phyloP scores from a whole-genome alignment of 2,113 vertebrate genomes.

The Acanthochromis polyacanthus region DNA sequence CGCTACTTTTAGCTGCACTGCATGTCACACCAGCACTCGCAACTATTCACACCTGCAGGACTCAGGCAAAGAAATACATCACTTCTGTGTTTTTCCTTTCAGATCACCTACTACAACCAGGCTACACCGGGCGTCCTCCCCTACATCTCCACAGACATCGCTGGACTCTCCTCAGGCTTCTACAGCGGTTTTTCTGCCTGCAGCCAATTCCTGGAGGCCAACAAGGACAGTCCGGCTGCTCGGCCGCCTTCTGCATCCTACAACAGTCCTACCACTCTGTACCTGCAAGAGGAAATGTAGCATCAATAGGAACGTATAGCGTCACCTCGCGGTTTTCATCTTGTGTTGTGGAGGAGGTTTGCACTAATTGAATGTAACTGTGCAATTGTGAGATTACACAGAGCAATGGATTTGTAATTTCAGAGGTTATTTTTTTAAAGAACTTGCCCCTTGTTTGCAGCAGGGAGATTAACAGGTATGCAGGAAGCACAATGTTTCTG shows the following conservation, averaged over 20 bases:
- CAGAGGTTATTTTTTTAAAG: background rate
- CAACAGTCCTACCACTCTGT: background rate
- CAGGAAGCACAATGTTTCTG: constrained; percentile 20
- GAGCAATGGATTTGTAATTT: background rate
- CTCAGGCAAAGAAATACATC: background rate
- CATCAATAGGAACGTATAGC: background rate
- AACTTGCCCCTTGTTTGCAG: constrained; percentile 10
- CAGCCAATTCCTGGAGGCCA: constrained; percentile 90
- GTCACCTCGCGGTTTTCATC: background rate
- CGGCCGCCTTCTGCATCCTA: constrained; percentile 41
- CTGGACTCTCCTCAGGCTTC: constrained; percentile 91
- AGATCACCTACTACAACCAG: constrained; percentile 98
- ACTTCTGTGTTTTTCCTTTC: constrained; percentile 13
- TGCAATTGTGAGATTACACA: background rate
- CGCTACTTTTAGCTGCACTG: background rate
- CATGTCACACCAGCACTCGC: background rate
- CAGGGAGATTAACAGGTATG: background rate
- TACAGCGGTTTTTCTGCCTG: constrained; percentile 89
- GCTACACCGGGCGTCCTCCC: constrained; percentile 90
- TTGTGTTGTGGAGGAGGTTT: background rate
- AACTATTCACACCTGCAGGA: background rate
- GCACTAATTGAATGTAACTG: constrained; percentile 4
- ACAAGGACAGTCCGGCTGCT: constrained; percentile 81
- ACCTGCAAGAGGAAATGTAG: background rate
- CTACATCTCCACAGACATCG: constrained; percentile 93